A percentile compares a stretch with the other conserved stretches of the same genome.
Evolutionary conservation across 2,113 vertebrate genomes (phyloP).

Genomic region (Dipodomys merriami): DNA sequence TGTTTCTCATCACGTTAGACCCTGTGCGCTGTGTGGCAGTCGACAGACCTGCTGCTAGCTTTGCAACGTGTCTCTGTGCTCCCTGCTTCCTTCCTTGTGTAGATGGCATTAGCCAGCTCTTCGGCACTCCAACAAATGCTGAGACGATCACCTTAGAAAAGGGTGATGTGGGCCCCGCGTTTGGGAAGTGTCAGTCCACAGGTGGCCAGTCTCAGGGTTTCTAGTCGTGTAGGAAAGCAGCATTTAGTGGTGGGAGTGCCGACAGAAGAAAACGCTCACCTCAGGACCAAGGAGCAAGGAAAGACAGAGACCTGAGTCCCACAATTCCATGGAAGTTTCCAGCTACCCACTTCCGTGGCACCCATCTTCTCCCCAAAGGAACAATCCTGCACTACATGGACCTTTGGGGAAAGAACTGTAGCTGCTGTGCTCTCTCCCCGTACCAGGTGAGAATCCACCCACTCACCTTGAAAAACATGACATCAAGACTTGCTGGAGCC

Average conservation of each 20-base stretch:
- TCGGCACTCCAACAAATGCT: not conserved
- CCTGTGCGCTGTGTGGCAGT: no score
- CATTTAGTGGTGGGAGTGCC: not conserved
- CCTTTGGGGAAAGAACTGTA: no score
- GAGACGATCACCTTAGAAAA: not conserved
- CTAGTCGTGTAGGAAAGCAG: no score
- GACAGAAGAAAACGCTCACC: not conserved
- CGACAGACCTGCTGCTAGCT: not conserved
- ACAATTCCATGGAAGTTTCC: not conserved
- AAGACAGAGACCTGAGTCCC: not conserved
- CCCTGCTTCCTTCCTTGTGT: not conserved
- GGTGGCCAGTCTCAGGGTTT: not conserved
- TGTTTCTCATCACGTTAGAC: fast-evolving
- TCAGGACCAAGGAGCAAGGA: not conserved
- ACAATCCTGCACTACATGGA: not conserved
- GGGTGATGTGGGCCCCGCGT: not conserved
- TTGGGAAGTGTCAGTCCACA: not conserved
- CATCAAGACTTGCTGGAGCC: no score
- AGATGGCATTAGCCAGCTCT: not conserved
- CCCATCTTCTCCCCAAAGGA: not conserved
- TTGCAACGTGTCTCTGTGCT: fast-evolving
- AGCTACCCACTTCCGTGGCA: not conserved
- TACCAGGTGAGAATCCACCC: no score
- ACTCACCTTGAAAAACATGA: no score
- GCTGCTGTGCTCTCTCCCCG: no score